A percentile compares a stretch with the other conserved stretches of the same genome.
phyloP scores from a whole-genome alignment of 2,888 invertebrate genomes.

The Boloria selene region DNA sequence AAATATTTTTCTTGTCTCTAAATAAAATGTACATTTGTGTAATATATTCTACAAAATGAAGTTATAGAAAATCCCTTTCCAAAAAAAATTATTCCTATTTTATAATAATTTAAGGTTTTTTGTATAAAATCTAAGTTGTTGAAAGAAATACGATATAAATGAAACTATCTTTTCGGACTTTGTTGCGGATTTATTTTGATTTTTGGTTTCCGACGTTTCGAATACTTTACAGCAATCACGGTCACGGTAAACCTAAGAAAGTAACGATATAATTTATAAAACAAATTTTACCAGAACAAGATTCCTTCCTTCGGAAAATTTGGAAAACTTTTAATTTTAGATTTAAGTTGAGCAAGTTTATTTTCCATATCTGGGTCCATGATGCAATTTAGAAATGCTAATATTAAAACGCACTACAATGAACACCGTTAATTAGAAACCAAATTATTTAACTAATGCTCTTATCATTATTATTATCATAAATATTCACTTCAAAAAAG shows the following conservation, averaged over 20 bases:
- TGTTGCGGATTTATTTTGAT: too few species aligned
- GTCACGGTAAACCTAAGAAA: too few species aligned
- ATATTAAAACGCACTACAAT: constrained; percentile 4
- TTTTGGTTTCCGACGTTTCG: too few species aligned
- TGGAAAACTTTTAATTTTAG: constrained; percentile 85
- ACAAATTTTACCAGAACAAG: constrained; percentile 86
- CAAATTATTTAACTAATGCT: background rate
- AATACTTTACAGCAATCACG: too few species aligned
- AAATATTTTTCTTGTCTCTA: background rate
- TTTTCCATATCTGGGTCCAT: constrained; percentile 65
- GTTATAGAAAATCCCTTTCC: constrained; percentile 6
- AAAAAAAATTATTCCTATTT: background rate
- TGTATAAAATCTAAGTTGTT: too few species aligned
- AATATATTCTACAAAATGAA: constrained; percentile 37
- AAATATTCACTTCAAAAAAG: background rate
- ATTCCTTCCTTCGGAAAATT: constrained; percentile 95
- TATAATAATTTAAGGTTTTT: background rate
- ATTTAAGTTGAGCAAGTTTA: constrained; percentile 84
- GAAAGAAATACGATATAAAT: too few species aligned
- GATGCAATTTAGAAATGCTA: background rate
- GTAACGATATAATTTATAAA: too few species aligned
- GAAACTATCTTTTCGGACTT: too few species aligned
- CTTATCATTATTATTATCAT: background rate
- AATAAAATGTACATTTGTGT: too few species aligned
- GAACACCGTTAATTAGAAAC: background rate